Percentiles rank a stretch among this genome's conserved stretches.
These are phyloP conservation scores for Pemphigus obesinymphae DNA, from an alignment of 1,140 invertebrate genomes.

Conservation along the genomic window DNA sequence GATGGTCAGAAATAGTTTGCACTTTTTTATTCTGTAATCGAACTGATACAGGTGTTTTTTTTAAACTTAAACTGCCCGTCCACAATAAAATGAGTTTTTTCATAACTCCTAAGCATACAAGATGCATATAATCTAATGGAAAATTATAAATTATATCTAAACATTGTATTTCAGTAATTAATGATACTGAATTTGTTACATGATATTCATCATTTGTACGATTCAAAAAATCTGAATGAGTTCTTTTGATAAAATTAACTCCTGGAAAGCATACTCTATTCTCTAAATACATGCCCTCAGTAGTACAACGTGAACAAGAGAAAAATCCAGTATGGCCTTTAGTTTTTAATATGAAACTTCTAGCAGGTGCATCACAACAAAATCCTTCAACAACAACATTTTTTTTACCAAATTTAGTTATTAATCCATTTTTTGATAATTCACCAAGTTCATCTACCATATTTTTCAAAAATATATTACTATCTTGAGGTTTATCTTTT, in stretches of 20 bases:
- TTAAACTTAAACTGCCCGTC: not conserved
- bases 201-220: not conserved
- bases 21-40: not conserved
- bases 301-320: not conserved
- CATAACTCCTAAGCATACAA: not conserved
- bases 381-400: not conserved
- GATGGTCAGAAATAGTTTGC: not conserved
- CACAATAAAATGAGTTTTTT: not conserved
- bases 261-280: not conserved
- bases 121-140: not conserved
- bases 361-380: not conserved
- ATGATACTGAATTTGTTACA: not conserved
- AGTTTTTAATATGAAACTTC: not conserved
- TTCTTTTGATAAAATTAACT: not conserved
- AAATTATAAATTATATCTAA: not conserved
- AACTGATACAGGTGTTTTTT: not conserved
- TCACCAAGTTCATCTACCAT: not conserved
- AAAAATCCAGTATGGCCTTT: not conserved
- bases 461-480: not conserved
- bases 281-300: not conserved
- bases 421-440: not conserved
- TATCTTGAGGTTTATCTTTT: not conserved
- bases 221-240: not conserved
- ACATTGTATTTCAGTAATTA: not conserved
- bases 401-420: not conserved